Base-by-base conservation (phyloP, 2,888 invertebrate species). In the Drosophila cognata region DNA sequence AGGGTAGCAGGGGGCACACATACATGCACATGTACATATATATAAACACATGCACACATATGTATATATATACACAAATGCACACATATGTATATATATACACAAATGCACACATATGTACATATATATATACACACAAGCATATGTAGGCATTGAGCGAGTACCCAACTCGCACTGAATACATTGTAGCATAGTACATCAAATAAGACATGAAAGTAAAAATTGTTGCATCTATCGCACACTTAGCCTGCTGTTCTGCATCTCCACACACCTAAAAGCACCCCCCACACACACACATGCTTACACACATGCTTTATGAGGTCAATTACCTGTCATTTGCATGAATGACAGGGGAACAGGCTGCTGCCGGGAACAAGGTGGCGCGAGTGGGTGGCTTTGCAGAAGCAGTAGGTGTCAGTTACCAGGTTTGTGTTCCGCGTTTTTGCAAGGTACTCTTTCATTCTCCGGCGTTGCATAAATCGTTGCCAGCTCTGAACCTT, bases 301-400 rank as follows among this genome's bases (percentile, higher is more conserved):
- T 16, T 29, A 53, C 67, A 71, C 43, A 75, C 60, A 71, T 69
- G 66, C 75, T 81, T 89, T 88, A 82, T 87, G 84, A 78, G 87
- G 87, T 87, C 87, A 87, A 87, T 87, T 87, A 87, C 87, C 90
- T 87, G 90, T 87, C 90, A 85, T 89, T 85, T 85, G 84, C 85
- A 89, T 85, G 88, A 89, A 72, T 85, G 74, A 67, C 60, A 81
- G 63, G 51, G 59, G 52, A 53, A 62, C 55, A 28, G 51, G 64
- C 48, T 35, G 16, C 28, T 5, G 41, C 65, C 52, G 62, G 58
- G 28, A 21, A 28, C 55, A 53, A 16, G 36, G 56, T 43, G 21
- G 16, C 43, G n/a, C 11, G 35, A 16, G 46, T 28, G 33, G 57
- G 48, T 29, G 71, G 50, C n/a, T 35, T 35, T 28, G 25, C 33